Evolutionary conservation across 2,888 invertebrate species (phyloP).

Genomic region (Clanis bilineata): DNA sequence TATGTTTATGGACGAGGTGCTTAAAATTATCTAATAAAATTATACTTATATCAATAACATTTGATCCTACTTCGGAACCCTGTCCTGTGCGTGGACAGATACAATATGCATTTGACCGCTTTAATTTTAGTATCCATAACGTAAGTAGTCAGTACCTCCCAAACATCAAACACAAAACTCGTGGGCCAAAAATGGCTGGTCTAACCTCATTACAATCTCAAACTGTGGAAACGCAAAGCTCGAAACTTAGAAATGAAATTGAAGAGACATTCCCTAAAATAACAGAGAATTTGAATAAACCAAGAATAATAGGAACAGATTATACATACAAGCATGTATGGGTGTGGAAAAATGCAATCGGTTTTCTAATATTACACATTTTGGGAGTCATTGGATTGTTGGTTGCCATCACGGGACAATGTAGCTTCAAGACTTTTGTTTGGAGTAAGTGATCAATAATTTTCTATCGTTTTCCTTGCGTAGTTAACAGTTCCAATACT

Average conservation of each 20-base stretch:
- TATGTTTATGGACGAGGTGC: too few species aligned
- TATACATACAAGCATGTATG: constrained; percentile 70
- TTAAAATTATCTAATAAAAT: too few species aligned
- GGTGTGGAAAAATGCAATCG: constrained; percentile 84
- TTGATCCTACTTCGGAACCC: too few species aligned
- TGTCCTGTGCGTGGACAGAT: too few species aligned
- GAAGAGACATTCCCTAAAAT: background rate
- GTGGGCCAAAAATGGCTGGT: background rate
- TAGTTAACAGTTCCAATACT: too few species aligned
- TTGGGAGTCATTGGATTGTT: constrained; percentile 66
- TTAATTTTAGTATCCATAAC: too few species aligned
- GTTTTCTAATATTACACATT: constrained; percentile 79
- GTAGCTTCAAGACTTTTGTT: constrained; percentile 24
- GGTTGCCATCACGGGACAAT: constrained; percentile 39
- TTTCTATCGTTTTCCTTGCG: too few species aligned
- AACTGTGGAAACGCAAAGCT: background rate
- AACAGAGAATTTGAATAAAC: background rate
- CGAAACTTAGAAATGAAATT: background rate
- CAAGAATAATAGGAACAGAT: constrained; percentile 54
- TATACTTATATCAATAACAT: too few species aligned
- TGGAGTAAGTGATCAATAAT: constrained; percentile 30
- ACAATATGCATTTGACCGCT: too few species aligned
- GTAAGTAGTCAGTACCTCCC: constrained; percentile 15
- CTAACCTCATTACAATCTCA: background rate
- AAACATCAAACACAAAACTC: background rate